phyloP scores from a whole-genome alignment of 2,888 invertebrate genomes.

The Archips crataeganus region DNA sequence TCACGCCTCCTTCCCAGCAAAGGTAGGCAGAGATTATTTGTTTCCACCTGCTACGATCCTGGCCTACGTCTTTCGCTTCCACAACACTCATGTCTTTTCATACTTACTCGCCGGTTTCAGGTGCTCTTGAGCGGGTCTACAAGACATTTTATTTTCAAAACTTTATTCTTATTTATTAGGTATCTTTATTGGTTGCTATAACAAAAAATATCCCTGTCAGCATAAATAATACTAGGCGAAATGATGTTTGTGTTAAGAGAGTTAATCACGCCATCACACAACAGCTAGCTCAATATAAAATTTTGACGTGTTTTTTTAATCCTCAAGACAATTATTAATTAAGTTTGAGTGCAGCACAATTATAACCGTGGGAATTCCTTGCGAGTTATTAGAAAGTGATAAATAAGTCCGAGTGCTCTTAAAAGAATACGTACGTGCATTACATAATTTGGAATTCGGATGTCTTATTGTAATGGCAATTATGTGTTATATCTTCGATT shows the following conservation, averaged over 20 bases:
- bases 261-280: background rate
- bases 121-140: too few species aligned
- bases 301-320: background rate
- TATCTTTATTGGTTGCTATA: too few species aligned
- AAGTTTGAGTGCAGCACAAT: constrained; percentile 32
- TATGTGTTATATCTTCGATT: constrained; percentile 21
- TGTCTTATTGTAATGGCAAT: constrained; percentile 24
- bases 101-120: too few species aligned
- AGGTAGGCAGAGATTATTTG: too few species aligned
- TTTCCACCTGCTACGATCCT: too few species aligned
- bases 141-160: too few species aligned
- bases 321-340: constrained; percentile 37
- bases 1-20: too few species aligned
- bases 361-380: constrained; percentile 53
- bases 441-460: constrained; percentile 21
- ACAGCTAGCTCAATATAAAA: background rate
- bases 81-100: too few species aligned
- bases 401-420: constrained; percentile 51
- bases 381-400: constrained; percentile 57
- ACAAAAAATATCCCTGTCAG: too few species aligned
- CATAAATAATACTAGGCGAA: too few species aligned
- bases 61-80: too few species aligned
- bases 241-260: background rate
- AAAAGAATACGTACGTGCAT: constrained; percentile 17
- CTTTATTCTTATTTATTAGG: too few species aligned